Percentiles rank a stretch among this genome's conserved stretches.
phyloP scores from a whole-genome alignment of 2,888 invertebrate species.

The Glyphotaelius pellucidus region DNA sequence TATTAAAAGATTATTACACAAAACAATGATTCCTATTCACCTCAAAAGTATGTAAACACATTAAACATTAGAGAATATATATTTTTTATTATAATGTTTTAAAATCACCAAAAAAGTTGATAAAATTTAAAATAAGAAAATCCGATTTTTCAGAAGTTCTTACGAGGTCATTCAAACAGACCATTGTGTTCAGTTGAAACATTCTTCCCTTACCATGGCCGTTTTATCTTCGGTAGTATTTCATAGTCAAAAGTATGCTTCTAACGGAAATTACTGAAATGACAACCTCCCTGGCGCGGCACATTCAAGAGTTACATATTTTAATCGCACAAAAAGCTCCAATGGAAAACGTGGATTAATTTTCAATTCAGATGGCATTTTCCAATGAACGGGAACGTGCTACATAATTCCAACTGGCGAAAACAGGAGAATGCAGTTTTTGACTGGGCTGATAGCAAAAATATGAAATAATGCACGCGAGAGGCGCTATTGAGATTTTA shows the following conservation, averaged over 20 bases:
- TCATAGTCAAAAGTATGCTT: constrained; percentile 52
- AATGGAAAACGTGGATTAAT: constrained; percentile 52
- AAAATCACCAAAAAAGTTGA: not conserved
- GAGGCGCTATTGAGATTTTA: not conserved
- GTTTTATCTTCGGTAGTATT: constrained; percentile 53
- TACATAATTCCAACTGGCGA: not conserved
- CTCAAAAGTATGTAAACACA: too few relatives aligned
- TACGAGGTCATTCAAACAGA: not conserved
- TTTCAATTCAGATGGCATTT: constrained; percentile 52
- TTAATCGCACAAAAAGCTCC: constrained; percentile 52
- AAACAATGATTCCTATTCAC: too few relatives aligned
- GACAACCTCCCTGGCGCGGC: constrained; percentile 41
- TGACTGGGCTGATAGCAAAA: not conserved
- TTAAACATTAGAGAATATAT: not conserved
- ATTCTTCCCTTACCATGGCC: not conserved
- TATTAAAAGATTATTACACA: too few relatives aligned
- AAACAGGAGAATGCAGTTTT: not conserved
- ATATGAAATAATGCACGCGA: not conserved
- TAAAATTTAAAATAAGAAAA: not conserved
- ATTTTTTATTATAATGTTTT: not conserved
- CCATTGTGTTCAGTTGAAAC: constrained; percentile 45
- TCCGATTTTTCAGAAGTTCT: not conserved
- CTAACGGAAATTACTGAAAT: constrained; percentile 57
- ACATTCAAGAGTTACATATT: constrained; percentile 46
- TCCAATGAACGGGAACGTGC: constrained; percentile 25